These are phyloP conservation scores for Hirtodrosophila confusa DNA, from an alignment of 2,888 invertebrate species.

Conservation along the genomic window DNA sequence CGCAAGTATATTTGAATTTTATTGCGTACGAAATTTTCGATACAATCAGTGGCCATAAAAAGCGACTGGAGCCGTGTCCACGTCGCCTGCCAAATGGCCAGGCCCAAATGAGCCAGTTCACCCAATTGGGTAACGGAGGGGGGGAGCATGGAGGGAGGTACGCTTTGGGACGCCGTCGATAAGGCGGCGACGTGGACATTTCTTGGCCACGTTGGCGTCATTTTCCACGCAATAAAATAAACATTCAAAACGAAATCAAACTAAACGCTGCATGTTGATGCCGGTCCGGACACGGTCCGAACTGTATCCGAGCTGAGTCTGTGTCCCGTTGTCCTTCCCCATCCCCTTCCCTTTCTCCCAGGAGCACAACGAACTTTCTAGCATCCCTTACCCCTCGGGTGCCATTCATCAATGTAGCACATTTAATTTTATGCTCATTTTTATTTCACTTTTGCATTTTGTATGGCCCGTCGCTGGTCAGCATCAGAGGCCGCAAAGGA, in stretches of 20 bases:
- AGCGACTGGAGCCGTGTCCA: slow-evolving; percentile 75
- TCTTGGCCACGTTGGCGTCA: slow-evolving; percentile 83
- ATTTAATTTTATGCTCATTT: slow-evolving; percentile 82
- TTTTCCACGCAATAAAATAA: slow-evolving; percentile 83
- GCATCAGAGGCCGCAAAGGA: slow-evolving; percentile 46
- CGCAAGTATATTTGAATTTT: slow-evolving; percentile 83
- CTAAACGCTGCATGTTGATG: slow-evolving; percentile 74
- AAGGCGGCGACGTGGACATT: slow-evolving; percentile 66
- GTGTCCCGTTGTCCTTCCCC: background rate
- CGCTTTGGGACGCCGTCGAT: slow-evolving; percentile 31
- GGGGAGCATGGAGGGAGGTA: background rate
- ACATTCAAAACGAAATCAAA: slow-evolving; percentile 82
- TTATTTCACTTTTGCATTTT: slow-evolving; percentile 68
- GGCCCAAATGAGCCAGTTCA: slow-evolving; percentile 32
- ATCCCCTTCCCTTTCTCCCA: background rate
- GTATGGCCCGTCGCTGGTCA: slow-evolving; percentile 46
- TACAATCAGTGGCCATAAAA: slow-evolving; percentile 76
- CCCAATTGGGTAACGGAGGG: slow-evolving; percentile 23
- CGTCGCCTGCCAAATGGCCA: slow-evolving; percentile 60
- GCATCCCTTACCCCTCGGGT: background rate
- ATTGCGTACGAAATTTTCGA: slow-evolving; percentile 80
- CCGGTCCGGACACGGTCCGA: slow-evolving; percentile 3
- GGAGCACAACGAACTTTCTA: slow-evolving; percentile 1
- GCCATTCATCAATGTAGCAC: slow-evolving; percentile 78
- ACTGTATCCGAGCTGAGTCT: background rate